Base-by-base conservation (phyloP, 2,888 invertebrate species). In the Hirtodrosophila cameraria region DNA sequence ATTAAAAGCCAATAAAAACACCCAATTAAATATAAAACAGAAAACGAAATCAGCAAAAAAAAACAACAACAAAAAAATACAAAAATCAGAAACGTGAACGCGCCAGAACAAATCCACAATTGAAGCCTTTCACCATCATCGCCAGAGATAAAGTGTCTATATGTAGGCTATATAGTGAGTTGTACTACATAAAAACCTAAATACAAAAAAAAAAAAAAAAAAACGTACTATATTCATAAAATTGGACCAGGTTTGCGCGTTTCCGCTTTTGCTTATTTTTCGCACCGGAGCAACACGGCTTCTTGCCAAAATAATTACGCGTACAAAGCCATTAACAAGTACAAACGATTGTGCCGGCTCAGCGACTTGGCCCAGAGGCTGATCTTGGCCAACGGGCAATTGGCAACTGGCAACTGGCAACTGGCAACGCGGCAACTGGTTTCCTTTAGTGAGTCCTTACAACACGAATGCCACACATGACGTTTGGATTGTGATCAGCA, bases 111-210 rank as follows among this genome's bases (percentile, higher is more conserved):
- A 80, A 80, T 80, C 86, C 69, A n/a, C 86, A 72, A 83, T 65
- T 79, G 87, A 82, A n/a, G 86, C 82, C 82, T 86, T 82, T 82
- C 87, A 82, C 82, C 85, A 46, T n/a, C n/a, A n/a, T n/a, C n/a
- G 53, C 12, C 35, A 42, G 27, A 52, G 55, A 57, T 60, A 43
- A 60, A 42, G 43, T 50, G 36, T 36, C 35, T 36, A 52, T 39
- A 42, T 25, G 43, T 31, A 8, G 58, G 69, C 63, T 25, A 72
- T 62, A 38, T 35, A 33, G 57, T 41, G 18, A 59, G 55, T 54
- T 54, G 38, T 50, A 31, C 23, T 39, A 55, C 65, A 52, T 31
- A 36, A 42, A 35, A 45, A 55, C 23, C 53, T 49, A 36, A n/a
- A n/a, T n/a, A n/a, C n/a, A n/a, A n/a, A n/a, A n/a, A n/a, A n/a